Evolutionary conservation across 2,797 vertebrate genomes (phyloP).

Genomic region (Poliocrania exsul): DNA sequence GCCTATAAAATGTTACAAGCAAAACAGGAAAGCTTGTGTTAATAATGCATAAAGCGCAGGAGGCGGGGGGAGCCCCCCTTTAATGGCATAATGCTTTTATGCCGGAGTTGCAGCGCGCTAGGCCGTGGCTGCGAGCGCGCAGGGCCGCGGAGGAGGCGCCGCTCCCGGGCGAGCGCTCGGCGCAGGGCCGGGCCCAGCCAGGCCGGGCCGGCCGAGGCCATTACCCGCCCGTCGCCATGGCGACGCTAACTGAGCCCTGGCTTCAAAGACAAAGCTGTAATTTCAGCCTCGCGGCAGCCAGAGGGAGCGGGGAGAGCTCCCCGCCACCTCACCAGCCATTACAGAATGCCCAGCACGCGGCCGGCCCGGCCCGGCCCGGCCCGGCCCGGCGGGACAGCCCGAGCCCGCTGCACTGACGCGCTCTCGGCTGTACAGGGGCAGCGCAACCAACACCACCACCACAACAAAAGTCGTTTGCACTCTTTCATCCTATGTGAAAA

Average conservation of each 20-base stretch:
- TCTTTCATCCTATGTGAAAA: background rate
- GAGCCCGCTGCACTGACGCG: background rate
- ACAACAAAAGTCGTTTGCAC: background rate
- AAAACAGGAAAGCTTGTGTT: constrained; percentile 82
- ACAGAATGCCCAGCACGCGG: constrained; percentile 83
- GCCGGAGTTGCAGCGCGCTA: too few relatives aligned
- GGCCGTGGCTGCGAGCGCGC: too few relatives aligned
- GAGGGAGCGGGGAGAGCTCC: constrained; percentile 89
- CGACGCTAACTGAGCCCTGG: constrained; percentile 87
- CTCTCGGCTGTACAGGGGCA: background rate
- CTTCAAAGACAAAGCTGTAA: constrained; percentile 96
- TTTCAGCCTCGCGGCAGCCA: constrained; percentile 95
- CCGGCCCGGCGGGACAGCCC: background rate
- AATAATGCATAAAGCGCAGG: constrained; percentile 82
- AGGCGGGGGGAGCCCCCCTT: constrained; percentile 40
- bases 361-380: background rate
- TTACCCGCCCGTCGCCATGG: constrained; percentile 88
- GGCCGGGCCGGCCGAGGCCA: constrained; percentile 19
- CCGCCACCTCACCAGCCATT: constrained; percentile 82
- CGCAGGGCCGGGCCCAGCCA: too few relatives aligned
- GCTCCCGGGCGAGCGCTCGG: constrained; percentile 59
- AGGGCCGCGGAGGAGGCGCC: background rate
- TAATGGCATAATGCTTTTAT: constrained; percentile 80
- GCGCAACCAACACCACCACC: background rate
- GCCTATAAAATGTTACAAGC: constrained; percentile 83